Percentiles rank a stretch among this genome's conserved stretches.
phyloP scores from a whole-genome alignment of 1,140 invertebrate species.

The Brachystomella parvula region DNA sequence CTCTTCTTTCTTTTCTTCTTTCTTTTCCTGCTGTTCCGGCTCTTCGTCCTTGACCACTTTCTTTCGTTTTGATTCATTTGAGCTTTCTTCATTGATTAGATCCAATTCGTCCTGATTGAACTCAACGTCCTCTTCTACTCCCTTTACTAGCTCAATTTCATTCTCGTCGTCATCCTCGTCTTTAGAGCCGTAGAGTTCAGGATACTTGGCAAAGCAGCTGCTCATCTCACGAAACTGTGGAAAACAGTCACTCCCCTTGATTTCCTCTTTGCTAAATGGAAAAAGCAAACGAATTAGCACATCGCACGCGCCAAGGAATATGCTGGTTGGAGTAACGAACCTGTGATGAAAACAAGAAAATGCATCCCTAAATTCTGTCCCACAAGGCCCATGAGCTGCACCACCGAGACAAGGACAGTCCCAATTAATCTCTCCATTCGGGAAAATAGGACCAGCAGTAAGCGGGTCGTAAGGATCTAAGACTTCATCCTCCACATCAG shows the following conservation, averaged over 20 bases:
- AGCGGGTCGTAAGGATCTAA: slow-evolving; percentile 54
- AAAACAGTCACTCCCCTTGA: slow-evolving; percentile 82
- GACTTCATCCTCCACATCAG: slow-evolving; percentile 14
- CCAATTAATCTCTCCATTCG: slow-evolving; percentile 92
- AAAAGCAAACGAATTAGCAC: neutral
- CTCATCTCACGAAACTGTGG: slow-evolving; percentile 86
- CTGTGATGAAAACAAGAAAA: slow-evolving; percentile 93
- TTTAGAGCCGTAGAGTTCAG: slow-evolving; percentile 63
- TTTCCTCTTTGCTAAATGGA: slow-evolving; percentile 49
- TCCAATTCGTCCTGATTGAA: slow-evolving; percentile 24
- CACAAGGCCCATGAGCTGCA: slow-evolving; percentile 92
- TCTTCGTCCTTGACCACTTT: slow-evolving; percentile 20
- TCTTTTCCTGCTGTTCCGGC: slow-evolving; percentile 7
- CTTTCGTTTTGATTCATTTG: slow-evolving; percentile 19
- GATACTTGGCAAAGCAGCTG: slow-evolving; percentile 82
- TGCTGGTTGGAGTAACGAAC: slow-evolving; percentile 38
- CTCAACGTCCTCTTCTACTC: slow-evolving; percentile 27
- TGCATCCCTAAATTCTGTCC: slow-evolving; percentile 80
- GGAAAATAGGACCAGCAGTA: slow-evolving; percentile 67
- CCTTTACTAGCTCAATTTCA: slow-evolving; percentile 7
- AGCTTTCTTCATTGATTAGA: neutral
- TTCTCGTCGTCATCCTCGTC: slow-evolving; percentile 33
- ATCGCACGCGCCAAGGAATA: neutral
- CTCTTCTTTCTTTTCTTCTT: slow-evolving; percentile 17
- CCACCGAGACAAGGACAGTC: slow-evolving; percentile 91